Conservation (phyloP, 2,113 vertebrate species). For the Pygoscelis adeliae region DNA sequence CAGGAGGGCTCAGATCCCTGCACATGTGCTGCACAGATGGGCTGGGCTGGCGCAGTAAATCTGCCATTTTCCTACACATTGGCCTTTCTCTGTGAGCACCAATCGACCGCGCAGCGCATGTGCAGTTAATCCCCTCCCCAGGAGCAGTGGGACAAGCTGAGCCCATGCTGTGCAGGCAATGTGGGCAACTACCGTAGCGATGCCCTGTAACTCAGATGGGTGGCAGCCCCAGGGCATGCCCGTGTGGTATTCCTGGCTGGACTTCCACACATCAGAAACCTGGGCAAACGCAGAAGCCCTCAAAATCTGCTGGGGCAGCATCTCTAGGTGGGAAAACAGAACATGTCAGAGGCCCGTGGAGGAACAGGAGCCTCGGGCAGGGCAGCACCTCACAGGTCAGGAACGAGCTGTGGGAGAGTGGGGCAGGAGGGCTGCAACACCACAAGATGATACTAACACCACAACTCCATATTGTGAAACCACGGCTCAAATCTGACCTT, state of each 20-base stretch:
- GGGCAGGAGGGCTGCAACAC: too few relatives aligned
- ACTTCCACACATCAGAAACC: background rate
- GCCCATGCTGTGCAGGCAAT: rapidly evolving
- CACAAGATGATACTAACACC: too few relatives aligned
- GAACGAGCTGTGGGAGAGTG: too few relatives aligned
- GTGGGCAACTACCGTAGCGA: background rate
- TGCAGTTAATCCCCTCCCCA: background rate
- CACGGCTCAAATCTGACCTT: background rate
- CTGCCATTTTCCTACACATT: background rate
- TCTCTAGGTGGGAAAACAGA: background rate
- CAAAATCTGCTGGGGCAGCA: background rate
- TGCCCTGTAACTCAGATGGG: background rate
- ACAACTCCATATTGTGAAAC: background rate
- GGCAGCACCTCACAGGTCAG: too few relatives aligned
- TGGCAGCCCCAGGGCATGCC: background rate
- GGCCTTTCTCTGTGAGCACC: background rate
- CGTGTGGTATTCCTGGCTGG: background rate
- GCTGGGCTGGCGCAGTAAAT: constrained; percentile 14
- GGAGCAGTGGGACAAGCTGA: background rate
- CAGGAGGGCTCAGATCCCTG: background rate
- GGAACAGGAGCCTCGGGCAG: background rate
- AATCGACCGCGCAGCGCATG: rapidly evolving
- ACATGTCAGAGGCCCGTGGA: rapidly evolving
- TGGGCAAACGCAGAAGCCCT: background rate
- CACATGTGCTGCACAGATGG: constrained; percentile 56